Conservation (phyloP, 2,888 invertebrate genomes). For the Temnothorax rugatulus region DNA sequence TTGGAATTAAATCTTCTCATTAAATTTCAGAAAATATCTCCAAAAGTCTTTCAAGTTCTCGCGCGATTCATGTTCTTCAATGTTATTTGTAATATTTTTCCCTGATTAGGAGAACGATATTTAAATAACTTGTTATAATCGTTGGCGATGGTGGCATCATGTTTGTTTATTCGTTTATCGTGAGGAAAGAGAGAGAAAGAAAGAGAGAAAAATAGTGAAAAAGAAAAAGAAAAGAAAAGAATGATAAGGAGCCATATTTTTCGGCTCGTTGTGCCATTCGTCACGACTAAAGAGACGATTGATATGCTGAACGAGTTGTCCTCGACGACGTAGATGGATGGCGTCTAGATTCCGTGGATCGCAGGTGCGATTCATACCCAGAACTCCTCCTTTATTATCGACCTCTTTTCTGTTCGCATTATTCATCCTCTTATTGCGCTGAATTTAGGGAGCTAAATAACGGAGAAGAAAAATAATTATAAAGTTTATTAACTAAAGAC, state of each 20-base stretch:
- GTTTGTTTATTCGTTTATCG: conserved; percentile 5
- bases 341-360: conserved; percentile 36
- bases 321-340: conserved; percentile 61
- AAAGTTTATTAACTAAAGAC: background rate
- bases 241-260: conserved; percentile 52
- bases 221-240: background rate
- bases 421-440: conserved; percentile 26
- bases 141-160: background rate
- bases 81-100: background rate
- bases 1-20: background rate
- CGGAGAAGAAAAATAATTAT: background rate
- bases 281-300: conserved; percentile 49
- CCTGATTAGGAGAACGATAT: background rate
- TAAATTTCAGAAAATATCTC: background rate
- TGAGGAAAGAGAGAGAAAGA: background rate
- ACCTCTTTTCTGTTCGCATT: conserved; percentile 14
- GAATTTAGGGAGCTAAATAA: conserved; percentile 24
- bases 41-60: background rate
- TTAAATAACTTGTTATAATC: background rate
- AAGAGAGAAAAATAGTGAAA: background rate
- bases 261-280: conserved; percentile 53
- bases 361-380: conserved; percentile 27
- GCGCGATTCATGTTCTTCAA: background rate
- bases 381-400: conserved; percentile 11
- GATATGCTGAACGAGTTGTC: conserved; percentile 61